Conservation (phyloP, 53 echinoderm and acorn worm species). For the Crossaster papposus region DNA sequence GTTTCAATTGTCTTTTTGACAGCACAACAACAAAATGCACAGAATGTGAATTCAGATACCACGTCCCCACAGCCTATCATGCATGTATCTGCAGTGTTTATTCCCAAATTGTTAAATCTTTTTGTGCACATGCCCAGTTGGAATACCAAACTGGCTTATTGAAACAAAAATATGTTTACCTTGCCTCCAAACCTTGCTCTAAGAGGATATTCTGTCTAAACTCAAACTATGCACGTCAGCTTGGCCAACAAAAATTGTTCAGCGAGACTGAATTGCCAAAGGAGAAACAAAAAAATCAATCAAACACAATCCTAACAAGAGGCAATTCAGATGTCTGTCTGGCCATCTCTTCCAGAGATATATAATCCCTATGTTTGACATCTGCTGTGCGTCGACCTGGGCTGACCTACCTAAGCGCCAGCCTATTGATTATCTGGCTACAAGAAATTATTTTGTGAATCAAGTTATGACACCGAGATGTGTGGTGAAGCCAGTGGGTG, state of each 20-base stretch:
- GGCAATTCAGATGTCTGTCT: not conserved
- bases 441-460: not conserved
- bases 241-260: not conserved
- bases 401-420: conserved; percentile 38
- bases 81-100: too few species aligned
- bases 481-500: not conserved
- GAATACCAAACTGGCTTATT: too few species aligned
- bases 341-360: not conserved
- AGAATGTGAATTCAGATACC: too few species aligned
- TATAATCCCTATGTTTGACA: conserved; percentile 53
- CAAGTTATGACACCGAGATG: not conserved
- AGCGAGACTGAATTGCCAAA: not conserved
- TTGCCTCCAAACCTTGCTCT: too few species aligned
- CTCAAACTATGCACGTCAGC: not conserved
- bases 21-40: too few species aligned
- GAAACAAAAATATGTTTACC: too few species aligned
- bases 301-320: not conserved
- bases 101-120: too few species aligned
- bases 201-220: too few species aligned
- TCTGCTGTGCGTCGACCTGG: conserved; percentile 51
- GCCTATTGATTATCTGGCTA: conserved; percentile 40
- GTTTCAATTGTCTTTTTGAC: too few species aligned
- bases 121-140: too few species aligned
- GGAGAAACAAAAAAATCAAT: conserved; percentile 4
- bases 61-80: too few species aligned